phyloP scores from a whole-genome alignment of 2,797 vertebrate species.

The Semotilus atromaculatus region DNA sequence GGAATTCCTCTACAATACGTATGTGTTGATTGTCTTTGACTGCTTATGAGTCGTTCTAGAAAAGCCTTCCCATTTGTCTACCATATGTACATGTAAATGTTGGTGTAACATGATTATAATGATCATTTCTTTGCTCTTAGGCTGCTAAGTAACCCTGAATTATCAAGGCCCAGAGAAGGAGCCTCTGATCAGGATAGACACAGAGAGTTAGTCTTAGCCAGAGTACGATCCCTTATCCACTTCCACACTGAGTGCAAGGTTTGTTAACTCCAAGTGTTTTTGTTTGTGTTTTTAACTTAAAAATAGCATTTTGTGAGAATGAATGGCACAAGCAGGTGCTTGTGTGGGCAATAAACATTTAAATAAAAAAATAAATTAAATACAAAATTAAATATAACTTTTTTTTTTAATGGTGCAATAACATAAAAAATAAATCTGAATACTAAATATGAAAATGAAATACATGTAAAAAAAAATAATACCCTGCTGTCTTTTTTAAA shows the following conservation, averaged over 20 bases:
- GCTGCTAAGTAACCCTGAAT: constrained; percentile 71
- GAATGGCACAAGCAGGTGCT: background rate
- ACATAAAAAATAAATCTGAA: background rate
- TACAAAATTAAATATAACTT: background rate
- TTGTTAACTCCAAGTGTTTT: constrained; percentile 48
- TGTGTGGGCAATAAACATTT: background rate
- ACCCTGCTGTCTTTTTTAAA: background rate
- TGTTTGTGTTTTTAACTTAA: background rate
- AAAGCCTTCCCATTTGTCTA: background rate
- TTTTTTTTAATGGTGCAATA: background rate
- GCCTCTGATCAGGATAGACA: constrained; percentile 66
- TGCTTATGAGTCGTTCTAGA: background rate
- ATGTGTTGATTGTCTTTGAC: constrained; percentile 51
- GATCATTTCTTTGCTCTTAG: constrained; percentile 66
- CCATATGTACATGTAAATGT: background rate
- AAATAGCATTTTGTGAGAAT: background rate
- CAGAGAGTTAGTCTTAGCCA: constrained; percentile 61
- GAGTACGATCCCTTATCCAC: constrained; percentile 79
- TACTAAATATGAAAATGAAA: no score
- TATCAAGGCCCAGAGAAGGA: constrained; percentile 62
- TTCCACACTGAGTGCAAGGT: constrained; percentile 87
- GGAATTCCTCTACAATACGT: constrained; percentile 89
- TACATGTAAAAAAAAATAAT: no score
- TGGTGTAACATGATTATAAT: background rate
- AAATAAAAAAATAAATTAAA: background rate